A percentile compares a stretch with the other conserved stretches of the same genome.
These are phyloP conservation scores for human (Homo sapiens) DNA, from an alignment of 2,113 vertebrate genomes.

Conservation along the genomic window DNA sequence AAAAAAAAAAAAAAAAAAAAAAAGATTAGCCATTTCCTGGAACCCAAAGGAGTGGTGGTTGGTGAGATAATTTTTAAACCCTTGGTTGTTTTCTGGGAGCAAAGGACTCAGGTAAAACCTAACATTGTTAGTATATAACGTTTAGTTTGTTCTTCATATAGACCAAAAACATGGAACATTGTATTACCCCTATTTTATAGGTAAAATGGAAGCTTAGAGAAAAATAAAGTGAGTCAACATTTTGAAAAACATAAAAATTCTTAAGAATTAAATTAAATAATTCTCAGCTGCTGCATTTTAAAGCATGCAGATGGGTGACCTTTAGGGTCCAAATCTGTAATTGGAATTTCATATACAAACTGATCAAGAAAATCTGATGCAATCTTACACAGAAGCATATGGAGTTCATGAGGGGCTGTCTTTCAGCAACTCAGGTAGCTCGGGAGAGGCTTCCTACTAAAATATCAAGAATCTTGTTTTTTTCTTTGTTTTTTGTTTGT, in stretches of 20 bases:
- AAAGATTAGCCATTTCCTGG: background rate
- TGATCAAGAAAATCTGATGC: background rate
- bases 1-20: no score
- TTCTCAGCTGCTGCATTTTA: background rate
- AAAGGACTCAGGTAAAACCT: background rate
- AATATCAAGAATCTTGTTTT: background rate
- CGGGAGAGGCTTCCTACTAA: background rate
- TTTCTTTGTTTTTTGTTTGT: no score
- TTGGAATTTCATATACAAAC: background rate
- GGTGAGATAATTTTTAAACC: background rate
- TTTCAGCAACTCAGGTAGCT: background rate
- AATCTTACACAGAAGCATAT: background rate
- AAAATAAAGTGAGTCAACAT: background rate
- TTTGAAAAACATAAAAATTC: background rate
- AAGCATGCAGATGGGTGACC: background rate
- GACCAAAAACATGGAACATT: background rate
- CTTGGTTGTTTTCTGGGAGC: background rate
- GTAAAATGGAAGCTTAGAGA: background rate
- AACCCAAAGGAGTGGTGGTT: no score
- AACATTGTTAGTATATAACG: background rate
- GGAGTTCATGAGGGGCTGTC: background rate
- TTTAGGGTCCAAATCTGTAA: background rate
- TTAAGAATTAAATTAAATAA: background rate
- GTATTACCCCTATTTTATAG: background rate
- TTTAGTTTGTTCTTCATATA: background rate